Evolutionary conservation across 2,888 invertebrate species (phyloP).

Genomic region (Lydus trimaculatus): DNA sequence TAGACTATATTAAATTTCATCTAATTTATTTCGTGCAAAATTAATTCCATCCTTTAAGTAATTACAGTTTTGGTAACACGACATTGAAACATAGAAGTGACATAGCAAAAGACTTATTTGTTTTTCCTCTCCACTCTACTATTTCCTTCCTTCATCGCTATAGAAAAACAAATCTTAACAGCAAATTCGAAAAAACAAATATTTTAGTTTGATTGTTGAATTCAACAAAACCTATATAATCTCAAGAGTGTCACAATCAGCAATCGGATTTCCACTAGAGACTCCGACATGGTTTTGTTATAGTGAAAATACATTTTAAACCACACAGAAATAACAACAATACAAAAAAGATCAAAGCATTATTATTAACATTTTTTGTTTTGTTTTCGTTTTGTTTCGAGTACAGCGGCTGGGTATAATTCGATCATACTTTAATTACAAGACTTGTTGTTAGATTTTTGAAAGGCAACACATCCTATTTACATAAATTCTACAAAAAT

Average conservation of each 20-base stretch:
- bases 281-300: slow-evolving; percentile 42
- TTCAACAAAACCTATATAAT: neutral
- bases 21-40: slow-evolving; percentile 27
- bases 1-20: slow-evolving; percentile 30
- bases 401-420: too few relatives aligned
- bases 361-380: too few relatives aligned
- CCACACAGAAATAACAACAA: neutral
- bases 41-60: slow-evolving; percentile 31
- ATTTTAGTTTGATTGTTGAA: neutral
- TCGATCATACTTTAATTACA: neutral
- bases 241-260: slow-evolving; percentile 54
- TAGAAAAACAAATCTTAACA: neutral
- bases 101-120: too few relatives aligned
- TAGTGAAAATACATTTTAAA: neutral
- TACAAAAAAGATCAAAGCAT: neutral
- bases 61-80: slow-evolving; percentile 13
- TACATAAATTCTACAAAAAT: neutral
- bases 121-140: too few relatives aligned
- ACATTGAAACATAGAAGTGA: neutral
- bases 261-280: slow-evolving; percentile 49
- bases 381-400: neutral
- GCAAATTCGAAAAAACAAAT: neutral
- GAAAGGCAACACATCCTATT: neutral
- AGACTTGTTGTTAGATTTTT: neutral
- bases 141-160: too few relatives aligned